phyloP scores from a whole-genome alignment of 2,797 vertebrate species.

The Ciconia nigra region DNA sequence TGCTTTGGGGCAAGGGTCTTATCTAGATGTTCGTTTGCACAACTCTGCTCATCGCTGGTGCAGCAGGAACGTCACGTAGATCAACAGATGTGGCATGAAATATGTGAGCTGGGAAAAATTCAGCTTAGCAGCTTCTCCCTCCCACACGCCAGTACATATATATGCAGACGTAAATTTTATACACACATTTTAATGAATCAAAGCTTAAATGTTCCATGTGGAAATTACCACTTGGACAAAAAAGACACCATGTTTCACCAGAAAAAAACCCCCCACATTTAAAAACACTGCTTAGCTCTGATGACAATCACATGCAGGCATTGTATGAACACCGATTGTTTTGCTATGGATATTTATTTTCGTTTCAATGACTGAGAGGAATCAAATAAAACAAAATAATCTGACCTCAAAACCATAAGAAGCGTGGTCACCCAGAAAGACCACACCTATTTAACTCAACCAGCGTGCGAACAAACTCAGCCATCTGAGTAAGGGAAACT shows the following conservation, averaged over 20 bases:
- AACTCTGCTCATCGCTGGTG: neutral
- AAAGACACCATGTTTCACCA: neutral
- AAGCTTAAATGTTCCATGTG: neutral
- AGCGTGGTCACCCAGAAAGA: neutral
- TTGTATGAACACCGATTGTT: neutral
- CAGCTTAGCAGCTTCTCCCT: conserved; percentile 20
- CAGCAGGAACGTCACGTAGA: neutral
- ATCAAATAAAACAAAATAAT: neutral
- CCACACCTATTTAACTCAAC: neutral
- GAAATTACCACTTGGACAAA: neutral
- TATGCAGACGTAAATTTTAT: neutral
- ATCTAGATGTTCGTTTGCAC: neutral
- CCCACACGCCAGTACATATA: neutral
- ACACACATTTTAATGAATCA: neutral
- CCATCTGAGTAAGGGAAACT: neutral
- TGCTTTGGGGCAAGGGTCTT: neutral
- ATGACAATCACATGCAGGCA: neutral
- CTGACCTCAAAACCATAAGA: neutral
- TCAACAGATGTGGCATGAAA: conserved; percentile 7
- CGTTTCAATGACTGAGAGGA: neutral
- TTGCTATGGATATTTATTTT: neutral
- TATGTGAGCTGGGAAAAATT: neutral
- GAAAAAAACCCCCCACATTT: neutral
- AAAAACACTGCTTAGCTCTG: neutral
- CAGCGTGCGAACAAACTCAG: neutral